Conservation (phyloP, 2,113 vertebrate species). For the Chionomys nivalis region DNA sequence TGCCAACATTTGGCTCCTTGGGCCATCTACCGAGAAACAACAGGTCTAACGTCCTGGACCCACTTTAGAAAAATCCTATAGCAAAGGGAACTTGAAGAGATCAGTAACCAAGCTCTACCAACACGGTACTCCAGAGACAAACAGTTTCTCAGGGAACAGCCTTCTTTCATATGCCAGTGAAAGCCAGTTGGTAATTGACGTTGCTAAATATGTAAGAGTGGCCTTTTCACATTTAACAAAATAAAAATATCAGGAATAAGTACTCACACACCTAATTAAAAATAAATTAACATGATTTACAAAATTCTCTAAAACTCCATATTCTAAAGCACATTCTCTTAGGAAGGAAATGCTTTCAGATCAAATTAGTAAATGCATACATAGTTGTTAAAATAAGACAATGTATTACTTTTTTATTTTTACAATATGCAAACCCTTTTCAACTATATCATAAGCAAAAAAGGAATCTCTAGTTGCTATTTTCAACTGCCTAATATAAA, state of each 20-base stretch:
- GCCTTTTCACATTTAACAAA: slow-evolving; percentile 35
- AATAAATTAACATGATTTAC: slow-evolving; percentile 18
- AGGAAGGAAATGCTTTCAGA: not conserved
- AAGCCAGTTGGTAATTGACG: not conserved
- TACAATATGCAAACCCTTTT: slow-evolving; percentile 10
- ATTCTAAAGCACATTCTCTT: slow-evolving; percentile 22
- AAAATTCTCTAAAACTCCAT: slow-evolving; percentile 29
- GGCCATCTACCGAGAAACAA: not conserved
- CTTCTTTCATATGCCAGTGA: slow-evolving; percentile 21
- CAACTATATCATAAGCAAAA: slow-evolving; percentile 46
- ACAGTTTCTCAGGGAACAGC: not conserved
- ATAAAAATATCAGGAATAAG: slow-evolving; percentile 48
- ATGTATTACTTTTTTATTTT: not conserved
- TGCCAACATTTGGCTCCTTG: not conserved
- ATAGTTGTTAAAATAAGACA: slow-evolving; percentile 38
- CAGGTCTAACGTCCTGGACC: not conserved
- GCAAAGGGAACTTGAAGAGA: not conserved
- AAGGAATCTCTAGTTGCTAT: not conserved
- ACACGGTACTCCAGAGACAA: not conserved
- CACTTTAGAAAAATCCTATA: not conserved
- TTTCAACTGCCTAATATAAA: slow-evolving; percentile 43
- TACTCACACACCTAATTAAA: not conserved
- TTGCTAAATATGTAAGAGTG: not conserved
- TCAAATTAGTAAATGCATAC: slow-evolving; percentile 19
- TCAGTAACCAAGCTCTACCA: not conserved